Conservation (phyloP, 2,113 vertebrate genomes). For the Upupa epops region DNA sequence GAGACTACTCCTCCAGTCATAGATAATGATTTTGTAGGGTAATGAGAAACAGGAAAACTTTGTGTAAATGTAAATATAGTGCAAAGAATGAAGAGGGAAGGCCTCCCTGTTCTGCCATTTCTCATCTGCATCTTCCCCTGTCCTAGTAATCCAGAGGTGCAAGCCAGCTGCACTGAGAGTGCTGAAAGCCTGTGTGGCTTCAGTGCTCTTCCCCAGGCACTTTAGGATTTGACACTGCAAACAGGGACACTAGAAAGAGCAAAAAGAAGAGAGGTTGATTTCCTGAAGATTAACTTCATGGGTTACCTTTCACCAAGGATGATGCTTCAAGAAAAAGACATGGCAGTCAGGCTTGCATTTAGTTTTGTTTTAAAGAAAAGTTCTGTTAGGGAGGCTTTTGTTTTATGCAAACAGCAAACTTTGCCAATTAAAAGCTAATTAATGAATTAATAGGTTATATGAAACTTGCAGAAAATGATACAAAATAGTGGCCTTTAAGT, state of each 20-base stretch:
- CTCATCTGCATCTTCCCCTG: background rate
- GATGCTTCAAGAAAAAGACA: background rate
- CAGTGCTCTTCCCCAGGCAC: background rate
- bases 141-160: background rate
- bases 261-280: background rate
- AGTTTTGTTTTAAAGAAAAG: background rate
- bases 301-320: background rate
- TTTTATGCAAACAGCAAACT: background rate
- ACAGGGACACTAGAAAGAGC: background rate
- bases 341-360: background rate
- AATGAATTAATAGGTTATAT: conserved; percentile 1
- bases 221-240: background rate
- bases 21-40: background rate
- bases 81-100: no score
- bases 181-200: background rate
- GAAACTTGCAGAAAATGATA: background rate
- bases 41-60: background rate
- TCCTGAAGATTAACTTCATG: background rate
- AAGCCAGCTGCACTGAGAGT: background rate
- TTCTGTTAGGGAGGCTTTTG: background rate
- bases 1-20: background rate
- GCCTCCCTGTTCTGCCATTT: background rate
- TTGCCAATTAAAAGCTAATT: conserved; percentile 25
- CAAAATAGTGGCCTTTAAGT: background rate
- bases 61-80: background rate